These are phyloP conservation scores for Cricetomys ansorgei DNA, from an alignment of 2,113 vertebrate genomes.

Conservation along the genomic window DNA sequence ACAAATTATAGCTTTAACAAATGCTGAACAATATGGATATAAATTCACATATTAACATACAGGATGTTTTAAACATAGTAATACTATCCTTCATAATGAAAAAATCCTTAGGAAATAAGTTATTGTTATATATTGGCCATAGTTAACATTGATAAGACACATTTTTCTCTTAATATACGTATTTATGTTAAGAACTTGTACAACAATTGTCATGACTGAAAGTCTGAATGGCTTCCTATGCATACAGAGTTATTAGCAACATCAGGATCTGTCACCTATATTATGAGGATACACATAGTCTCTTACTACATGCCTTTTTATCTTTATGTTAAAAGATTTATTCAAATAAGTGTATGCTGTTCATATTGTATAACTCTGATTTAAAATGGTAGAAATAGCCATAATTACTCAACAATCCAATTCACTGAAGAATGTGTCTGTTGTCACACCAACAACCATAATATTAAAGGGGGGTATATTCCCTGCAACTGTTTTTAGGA, in stretches of 20 bases:
- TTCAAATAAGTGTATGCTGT: neutral
- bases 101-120: neutral
- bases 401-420: neutral
- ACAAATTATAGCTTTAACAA: neutral
- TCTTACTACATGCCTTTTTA: neutral
- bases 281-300: neutral
- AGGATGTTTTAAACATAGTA: neutral
- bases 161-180: neutral
- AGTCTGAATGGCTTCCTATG: neutral
- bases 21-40: neutral
- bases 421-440: constrained; percentile 17
- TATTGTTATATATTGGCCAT: neutral
- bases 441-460: neutral
- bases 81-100: neutral
- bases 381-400: neutral
- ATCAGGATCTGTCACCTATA: neutral
- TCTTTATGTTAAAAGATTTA: constrained; percentile 7
- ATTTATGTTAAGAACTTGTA: neutral
- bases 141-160: neutral
- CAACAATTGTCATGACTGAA: neutral
- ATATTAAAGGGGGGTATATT: constrained; percentile 53
- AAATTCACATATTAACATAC: neutral
- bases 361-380: neutral
- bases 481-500: constrained; percentile 62
- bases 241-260: neutral